These are phyloP conservation scores for Chauna torquata DNA, from an alignment of 2,113 vertebrate species.

Conservation along the genomic window DNA sequence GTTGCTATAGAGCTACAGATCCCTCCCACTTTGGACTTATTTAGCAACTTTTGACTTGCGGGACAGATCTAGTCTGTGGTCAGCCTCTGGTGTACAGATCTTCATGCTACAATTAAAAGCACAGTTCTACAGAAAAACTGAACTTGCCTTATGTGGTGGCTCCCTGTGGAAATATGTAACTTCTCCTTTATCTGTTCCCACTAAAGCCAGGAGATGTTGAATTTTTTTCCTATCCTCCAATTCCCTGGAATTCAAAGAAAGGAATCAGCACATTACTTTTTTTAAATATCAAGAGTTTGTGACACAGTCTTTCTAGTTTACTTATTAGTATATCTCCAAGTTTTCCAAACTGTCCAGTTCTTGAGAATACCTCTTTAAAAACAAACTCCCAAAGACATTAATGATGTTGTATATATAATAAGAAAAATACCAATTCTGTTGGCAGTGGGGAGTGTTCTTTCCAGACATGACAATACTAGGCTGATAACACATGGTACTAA, in stretches of 20 bases:
- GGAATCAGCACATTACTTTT: not conserved
- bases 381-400: not conserved
- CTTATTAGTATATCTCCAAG: not conserved
- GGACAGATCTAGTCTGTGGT: not conserved
- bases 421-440: not conserved
- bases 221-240: slow-evolving; percentile 94
- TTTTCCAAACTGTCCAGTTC: not conserved
- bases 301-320: not conserved
- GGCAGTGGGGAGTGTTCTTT: not conserved
- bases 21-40: not conserved
- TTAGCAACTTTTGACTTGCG: not conserved
- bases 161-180: slow-evolving; percentile 93
- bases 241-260: slow-evolving; percentile 81
- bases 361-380: not conserved
- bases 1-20: not conserved
- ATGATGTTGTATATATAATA: not conserved
- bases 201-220: slow-evolving; percentile 88
- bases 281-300: not conserved
- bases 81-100: not conserved
- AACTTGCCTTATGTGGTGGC: slow-evolving; percentile 89
- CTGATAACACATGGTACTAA: not conserved
- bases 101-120: not conserved
- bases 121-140: not conserved
- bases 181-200: slow-evolving; percentile 86
- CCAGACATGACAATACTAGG: not conserved